Base-by-base conservation (phyloP, 53 echinoderm and acorn worm species). In the Temnopleurus reevesii region DNA sequence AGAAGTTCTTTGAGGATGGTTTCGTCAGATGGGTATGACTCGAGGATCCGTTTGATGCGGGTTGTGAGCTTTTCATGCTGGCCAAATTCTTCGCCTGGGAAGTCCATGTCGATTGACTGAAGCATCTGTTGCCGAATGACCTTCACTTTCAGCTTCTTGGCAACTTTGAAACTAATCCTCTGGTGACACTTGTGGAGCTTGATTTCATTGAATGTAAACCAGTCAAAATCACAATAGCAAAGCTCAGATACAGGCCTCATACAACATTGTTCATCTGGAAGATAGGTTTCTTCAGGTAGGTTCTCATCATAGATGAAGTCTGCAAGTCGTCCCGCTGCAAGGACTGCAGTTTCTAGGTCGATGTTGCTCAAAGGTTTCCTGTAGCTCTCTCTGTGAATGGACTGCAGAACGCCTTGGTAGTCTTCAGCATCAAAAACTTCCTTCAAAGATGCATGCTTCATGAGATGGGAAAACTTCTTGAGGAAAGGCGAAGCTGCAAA, bases 1-100 rank as follows among this genome's bases (percentile, higher is more conserved):
- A 98, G 90, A 59, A 98, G 83, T 91, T 98, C 98, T 86, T 98
- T 98, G 25, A 98, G 87, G 10, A 98, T 92, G 12, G 91, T 90
- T 34, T 89, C 66, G 55, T 91, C 92, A 45, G 92, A 89, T 7
- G 94, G 92, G 87, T 98, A 98, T 24, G 91, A 91, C 19, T 81
- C 56, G 9, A 98, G 77, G 53, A 98, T 98, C n/a, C 91, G 76
- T 19, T 86, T 91, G 59, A 98, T 64, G 8, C 98, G 86, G 24
- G 86, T 89, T 44, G 94, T 93, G 28, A 98, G 92, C 49, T 98
- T 90, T 63, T 98, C 95, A 45, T 59, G 77, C 65, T 99, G 99
- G 1, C 99, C 96, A 85, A 99, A 99, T 12, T 88, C 89, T n/a
- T 83, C 81, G 33, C 90, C 81, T 34, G 77, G 89, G n/a, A 84